Base-by-base conservation (phyloP, 2,888 invertebrate genomes). In the Chironomus riparius region DNA sequence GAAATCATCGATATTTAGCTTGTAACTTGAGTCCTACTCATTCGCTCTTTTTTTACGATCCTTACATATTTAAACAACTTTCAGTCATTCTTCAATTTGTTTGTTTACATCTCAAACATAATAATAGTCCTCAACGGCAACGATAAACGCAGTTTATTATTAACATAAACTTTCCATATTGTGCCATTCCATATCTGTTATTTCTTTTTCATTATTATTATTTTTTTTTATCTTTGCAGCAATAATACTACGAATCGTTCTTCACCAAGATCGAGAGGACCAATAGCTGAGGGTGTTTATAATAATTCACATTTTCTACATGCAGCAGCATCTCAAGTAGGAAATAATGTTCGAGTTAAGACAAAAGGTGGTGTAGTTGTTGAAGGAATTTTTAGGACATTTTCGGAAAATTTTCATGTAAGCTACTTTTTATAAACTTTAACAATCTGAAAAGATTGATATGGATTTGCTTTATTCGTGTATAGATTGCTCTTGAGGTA, bases 221-320 rank as follows among this genome's bases (percentile, higher is more conserved):
- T 38, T 28, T 28, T 15, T n/a, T 4, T 28, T 38, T 18, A 18
- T 56, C 3, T 56, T 56, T 18, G 76, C 73, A 62, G 24, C 47
- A 68, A 28, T 48, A 75, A 70, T 22, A 70, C 62, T 28, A 56
- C 47, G 15, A 56, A 62, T 47, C 62, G 73, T 68, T 77, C 75
- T 86, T 77, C 75, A 86, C 90, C 90, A 79, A 88, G 92, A 81
- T 87, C 89, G 79, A 88, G 92, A 80, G 85, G 86, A 65, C 87
- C 91, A 79, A 87, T 88, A 78, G 89, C 91, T 18, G 95, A 95
- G 82, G 95, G 96, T 78, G 91, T 96, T 76, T 96, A 95, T 84
- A 92, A 90, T 81, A 96, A 96, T 87, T 89, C 91, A 78, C 90
- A 91, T 84, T 94, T 95, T 84, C 94, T 95, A 92, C 93, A 95